A percentile compares a stretch with the other conserved stretches of the same genome.
These are phyloP conservation scores for Cyrtorhinus lividipennis DNA, from an alignment of 1,140 invertebrate species.

Conservation along the genomic window DNA sequence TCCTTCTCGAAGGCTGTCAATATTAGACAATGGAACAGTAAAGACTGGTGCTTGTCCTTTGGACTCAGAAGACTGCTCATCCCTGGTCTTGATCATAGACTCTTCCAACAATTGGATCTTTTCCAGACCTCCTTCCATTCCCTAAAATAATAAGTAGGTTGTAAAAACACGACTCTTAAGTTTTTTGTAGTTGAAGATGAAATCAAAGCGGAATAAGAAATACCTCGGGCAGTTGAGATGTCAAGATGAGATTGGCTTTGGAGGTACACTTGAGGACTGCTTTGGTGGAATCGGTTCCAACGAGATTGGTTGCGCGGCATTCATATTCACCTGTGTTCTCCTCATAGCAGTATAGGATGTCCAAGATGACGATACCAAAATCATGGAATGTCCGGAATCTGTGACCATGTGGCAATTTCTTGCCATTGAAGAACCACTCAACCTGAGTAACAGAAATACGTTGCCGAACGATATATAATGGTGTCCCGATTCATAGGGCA, in stretches of 20 bases:
- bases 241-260: conserved; percentile 82
- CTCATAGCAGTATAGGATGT: conserved; percentile 91
- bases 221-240: conserved; percentile 79
- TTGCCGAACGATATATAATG: background rate
- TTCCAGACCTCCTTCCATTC: conserved; percentile 83
- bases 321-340: conserved; percentile 91
- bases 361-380: conserved; percentile 90
- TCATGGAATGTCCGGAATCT: conserved; percentile 93
- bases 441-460: conserved; percentile 52
- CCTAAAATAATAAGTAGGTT: conserved; percentile 40
- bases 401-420: conserved; percentile 81
- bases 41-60: conserved; percentile 75
- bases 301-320: conserved; percentile 79
- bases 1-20: conserved; percentile 70
- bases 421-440: conserved; percentile 89
- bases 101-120: conserved; percentile 88
- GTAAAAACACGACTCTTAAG: too few species aligned
- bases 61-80: conserved; percentile 52
- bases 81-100: conserved; percentile 53
- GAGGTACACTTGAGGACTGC: conserved; percentile 73
- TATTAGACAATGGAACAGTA: conserved; percentile 73
- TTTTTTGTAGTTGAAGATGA: too few species aligned
- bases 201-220: too few species aligned
- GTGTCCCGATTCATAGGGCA: too few species aligned
- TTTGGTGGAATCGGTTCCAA: conserved; percentile 76